phyloP scores from a whole-genome alignment of 2,113 vertebrate species.

The Boulengeromyrus knoepffleri region DNA sequence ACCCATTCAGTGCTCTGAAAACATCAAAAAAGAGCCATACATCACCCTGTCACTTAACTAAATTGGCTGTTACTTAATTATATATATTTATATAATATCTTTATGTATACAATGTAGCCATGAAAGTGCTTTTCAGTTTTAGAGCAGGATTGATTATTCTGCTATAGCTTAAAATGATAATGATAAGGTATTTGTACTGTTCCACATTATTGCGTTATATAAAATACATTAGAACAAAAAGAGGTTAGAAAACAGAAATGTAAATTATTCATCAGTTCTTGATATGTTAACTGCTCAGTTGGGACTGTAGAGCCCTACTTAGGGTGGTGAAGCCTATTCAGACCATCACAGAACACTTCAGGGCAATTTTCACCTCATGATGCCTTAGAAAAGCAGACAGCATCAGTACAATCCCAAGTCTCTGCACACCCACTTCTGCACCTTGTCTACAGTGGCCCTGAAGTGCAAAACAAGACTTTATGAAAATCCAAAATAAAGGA shows the following conservation, averaged over 20 bases:
- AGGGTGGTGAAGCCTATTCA: neutral
- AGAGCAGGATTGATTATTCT: neutral
- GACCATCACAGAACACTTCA: neutral
- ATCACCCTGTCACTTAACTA: neutral
- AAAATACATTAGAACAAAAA: neutral
- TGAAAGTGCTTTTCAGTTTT: neutral
- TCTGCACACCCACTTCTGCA: neutral
- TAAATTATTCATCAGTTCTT: neutral
- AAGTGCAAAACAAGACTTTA: neutral
- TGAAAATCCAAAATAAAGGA: neutral
- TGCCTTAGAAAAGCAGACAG: neutral
- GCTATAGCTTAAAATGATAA: neutral
- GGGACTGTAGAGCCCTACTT: neutral
- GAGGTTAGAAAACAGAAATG: neutral
- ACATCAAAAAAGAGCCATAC: neutral
- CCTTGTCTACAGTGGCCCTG: neutral
- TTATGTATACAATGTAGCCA: neutral
- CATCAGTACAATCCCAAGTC: neutral
- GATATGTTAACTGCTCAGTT: neutral
- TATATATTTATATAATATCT: neutral
- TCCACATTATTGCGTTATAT: neutral
- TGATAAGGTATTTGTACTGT: neutral
- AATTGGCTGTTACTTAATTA: neutral
- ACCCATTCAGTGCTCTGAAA: neutral
- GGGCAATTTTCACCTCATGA: neutral